Evolutionary conservation across 1,140 invertebrate species (phyloP).

Genomic region (Scaptomyza pallida): DNA sequence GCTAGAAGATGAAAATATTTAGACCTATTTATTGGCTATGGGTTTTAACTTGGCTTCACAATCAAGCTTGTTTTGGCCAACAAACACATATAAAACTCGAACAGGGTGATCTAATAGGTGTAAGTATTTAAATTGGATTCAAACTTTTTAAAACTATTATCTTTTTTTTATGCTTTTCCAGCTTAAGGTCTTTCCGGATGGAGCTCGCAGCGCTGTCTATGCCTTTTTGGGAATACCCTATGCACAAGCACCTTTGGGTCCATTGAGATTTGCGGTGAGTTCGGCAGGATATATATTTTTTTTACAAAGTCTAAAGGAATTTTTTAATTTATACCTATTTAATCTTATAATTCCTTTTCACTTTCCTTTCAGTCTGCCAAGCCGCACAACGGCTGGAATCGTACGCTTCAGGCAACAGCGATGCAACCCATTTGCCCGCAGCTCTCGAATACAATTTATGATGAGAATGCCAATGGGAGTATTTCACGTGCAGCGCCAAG

Average conservation of each 20-base stretch:
- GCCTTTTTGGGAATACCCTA: slow-evolving; percentile 89
- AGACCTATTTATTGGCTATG: slow-evolving; percentile 9
- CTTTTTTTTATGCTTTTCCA: too few species aligned
- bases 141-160: too few species aligned
- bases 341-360: not conserved
- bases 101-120: slow-evolving; percentile 73
- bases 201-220: slow-evolving; percentile 84
- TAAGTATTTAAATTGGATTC: slow-evolving; percentile 18
- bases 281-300: not conserved
- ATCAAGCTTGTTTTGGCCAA: slow-evolving; percentile 29
- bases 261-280: slow-evolving; percentile 86
- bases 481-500: slow-evolving; percentile 45
- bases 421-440: slow-evolving; percentile 85
- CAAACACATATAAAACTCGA: slow-evolving; percentile 75
- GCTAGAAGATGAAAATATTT: slow-evolving; percentile 41
- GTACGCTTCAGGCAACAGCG: slow-evolving; percentile 83
- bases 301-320: too few species aligned
- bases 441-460: slow-evolving; percentile 80
- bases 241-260: slow-evolving; percentile 87
- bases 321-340: too few species aligned
- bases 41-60: slow-evolving; percentile 11
- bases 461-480: slow-evolving; percentile 64
- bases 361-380: slow-evolving; percentile 82
- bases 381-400: slow-evolving; percentile 85
- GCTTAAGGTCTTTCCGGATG: slow-evolving; percentile 85